Percentiles rank a stretch among this genome's conserved stretches.
Conservation (phyloP, 1,140 invertebrate species). For the Chrysoperla carnea region DNA sequence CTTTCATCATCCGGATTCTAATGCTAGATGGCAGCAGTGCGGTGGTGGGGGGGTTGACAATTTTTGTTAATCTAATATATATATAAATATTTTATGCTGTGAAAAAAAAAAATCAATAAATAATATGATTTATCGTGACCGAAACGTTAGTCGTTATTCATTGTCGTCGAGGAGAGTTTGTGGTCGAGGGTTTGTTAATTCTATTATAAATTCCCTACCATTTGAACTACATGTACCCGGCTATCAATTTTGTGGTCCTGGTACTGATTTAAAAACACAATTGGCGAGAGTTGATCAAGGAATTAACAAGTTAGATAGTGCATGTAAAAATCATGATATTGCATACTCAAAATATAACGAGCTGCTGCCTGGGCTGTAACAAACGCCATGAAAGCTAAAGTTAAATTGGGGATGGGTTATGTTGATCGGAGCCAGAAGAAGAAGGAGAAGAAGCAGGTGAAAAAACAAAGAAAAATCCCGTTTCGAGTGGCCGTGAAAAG, state of each 20-base stretch:
- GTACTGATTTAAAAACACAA: constrained; percentile 24
- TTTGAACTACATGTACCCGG: constrained; percentile 25
- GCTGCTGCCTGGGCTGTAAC: constrained; percentile 13
- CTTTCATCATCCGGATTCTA: no score
- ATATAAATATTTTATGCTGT: no score
- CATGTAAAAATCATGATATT: constrained; percentile 27
- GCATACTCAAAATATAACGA: constrained; percentile 19
- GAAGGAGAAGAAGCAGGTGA: no score
- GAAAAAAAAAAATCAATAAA: no score
- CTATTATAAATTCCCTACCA: constrained; percentile 21
- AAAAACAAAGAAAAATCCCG: no score
- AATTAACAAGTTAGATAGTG: constrained; percentile 24
- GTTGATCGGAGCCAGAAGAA: no score
- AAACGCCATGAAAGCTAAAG: constrained; percentile 17
- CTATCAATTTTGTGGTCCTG: constrained; percentile 26
- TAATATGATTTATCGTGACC: no score
- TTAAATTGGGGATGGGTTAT: constrained; percentile 13
- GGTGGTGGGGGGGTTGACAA: no score
- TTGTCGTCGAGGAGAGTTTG: not conserved
- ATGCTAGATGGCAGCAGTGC: no score
- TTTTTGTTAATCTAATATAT: no score
- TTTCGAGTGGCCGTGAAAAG: not conserved
- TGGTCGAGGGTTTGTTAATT: constrained; percentile 13
- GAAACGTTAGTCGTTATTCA: not conserved
- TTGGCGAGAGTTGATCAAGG: constrained; percentile 21